Percentiles rank a stretch among this genome's conserved stretches.
These are phyloP conservation scores for Ametastegia equiseti DNA, from an alignment of 2,888 invertebrate genomes.

Conservation along the genomic window DNA sequence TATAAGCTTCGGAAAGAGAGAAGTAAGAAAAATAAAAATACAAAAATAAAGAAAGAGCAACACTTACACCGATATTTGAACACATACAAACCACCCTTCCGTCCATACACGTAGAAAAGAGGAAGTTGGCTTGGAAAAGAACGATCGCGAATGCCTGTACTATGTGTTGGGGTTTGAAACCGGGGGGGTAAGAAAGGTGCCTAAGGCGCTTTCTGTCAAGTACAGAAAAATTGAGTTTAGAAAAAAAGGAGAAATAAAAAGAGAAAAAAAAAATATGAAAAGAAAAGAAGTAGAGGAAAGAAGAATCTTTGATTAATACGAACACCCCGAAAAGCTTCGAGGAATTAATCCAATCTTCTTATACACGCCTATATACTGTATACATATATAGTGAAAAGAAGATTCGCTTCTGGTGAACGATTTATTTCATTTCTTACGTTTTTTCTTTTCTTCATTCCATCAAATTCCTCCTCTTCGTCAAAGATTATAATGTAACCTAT, in stretches of 20 bases:
- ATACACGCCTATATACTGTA: background rate
- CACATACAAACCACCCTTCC: background rate
- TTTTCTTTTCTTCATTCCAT: background rate
- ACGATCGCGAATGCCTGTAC: background rate
- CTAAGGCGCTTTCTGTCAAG: constrained; percentile 14
- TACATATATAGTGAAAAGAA: background rate
- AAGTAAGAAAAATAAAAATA: background rate
- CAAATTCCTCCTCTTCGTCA: background rate
- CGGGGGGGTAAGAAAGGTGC: background rate
- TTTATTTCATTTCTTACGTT: background rate
- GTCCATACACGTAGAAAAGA: background rate
- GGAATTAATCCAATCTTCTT: constrained; percentile 11
- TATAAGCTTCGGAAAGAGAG: background rate
- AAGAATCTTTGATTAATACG: constrained; percentile 24
- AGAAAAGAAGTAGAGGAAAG: background rate
- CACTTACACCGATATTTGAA: background rate
- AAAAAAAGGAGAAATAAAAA: background rate
- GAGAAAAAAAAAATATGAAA: background rate
- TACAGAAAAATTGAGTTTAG: constrained; percentile 11
- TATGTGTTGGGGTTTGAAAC: background rate
- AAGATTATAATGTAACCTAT: constrained; percentile 5
- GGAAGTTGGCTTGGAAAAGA: background rate
- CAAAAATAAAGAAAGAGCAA: background rate
- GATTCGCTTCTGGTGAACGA: background rate
- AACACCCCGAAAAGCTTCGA: background rate